Conservation (phyloP, 53 echinoderm and acorn worm species). For the Zoroaster sp. region DNA sequence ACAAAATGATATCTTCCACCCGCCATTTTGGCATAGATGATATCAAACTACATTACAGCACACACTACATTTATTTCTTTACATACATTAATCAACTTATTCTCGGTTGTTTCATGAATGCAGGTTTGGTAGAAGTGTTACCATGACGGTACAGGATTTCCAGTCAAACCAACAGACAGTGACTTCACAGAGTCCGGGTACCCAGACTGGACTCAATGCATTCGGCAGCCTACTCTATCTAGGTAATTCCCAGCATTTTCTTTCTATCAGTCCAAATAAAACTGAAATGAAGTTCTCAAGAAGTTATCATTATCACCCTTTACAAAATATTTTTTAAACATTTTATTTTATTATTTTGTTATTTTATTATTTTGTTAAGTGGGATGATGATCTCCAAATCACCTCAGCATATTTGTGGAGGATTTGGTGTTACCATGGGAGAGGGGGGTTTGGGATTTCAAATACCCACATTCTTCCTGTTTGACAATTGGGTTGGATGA, state of each 20-base stretch:
- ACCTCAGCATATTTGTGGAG: no score
- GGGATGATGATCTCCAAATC: no score
- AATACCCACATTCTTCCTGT: no score
- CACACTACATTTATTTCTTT: not conserved
- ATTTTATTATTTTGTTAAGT: not conserved
- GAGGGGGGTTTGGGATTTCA: no score
- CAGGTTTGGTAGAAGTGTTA: constrained; percentile 70
- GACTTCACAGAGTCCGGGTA: constrained; percentile 70
- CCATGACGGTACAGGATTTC: constrained; percentile 73
- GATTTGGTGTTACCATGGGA: no score
- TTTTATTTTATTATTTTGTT: not conserved
- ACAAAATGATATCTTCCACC: no score
- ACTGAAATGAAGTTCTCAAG: no score
- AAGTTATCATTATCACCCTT: not conserved
- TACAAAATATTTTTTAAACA: not conserved
- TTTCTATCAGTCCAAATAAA: no score
- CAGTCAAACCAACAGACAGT: constrained; percentile 53
- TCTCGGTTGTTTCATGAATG: not conserved
- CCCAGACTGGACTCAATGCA: constrained; percentile 83
- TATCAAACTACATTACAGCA: no score
- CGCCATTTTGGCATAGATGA: no score
- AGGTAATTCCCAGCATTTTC: constrained; percentile 52
- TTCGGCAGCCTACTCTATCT: constrained; percentile 75
- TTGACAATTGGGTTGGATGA: no score
- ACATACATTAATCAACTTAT: not conserved